Evolutionary conservation across 1,140 invertebrate species (phyloP).

Genomic region (Scaptomyza pallida): DNA sequence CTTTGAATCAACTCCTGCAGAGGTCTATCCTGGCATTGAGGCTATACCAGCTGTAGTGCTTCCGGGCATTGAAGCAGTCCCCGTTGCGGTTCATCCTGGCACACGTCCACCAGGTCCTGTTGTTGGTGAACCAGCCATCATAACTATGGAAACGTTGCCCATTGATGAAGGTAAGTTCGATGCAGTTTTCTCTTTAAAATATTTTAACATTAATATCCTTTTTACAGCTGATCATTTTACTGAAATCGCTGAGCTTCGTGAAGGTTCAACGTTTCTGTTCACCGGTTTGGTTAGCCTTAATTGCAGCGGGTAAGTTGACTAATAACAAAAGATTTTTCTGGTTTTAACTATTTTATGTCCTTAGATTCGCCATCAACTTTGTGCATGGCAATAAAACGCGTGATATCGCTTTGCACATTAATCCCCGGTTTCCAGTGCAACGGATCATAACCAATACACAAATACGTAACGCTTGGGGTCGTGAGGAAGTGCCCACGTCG

Average conservation of each 20-base stretch:
- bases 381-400: constrained; percentile 83
- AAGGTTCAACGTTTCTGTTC: constrained; percentile 72
- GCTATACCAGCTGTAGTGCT: not conserved
- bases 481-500: constrained; percentile 88
- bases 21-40: constrained; percentile 8
- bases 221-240: constrained; percentile 5
- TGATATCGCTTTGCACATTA: constrained; percentile 92
- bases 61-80: constrained; percentile 56
- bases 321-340: no score
- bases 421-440: constrained; percentile 88
- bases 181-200: not conserved
- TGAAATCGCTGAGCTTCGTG: constrained; percentile 51
- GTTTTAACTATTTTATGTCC: not conserved
- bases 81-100: constrained; percentile 5
- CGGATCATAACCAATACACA: constrained; percentile 90
- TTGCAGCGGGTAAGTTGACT: constrained; percentile 61
- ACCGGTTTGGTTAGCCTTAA: constrained; percentile 57
- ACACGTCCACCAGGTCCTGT: constrained; percentile 92
- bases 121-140: constrained; percentile 90
- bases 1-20: not conserved
- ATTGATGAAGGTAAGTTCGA: constrained; percentile 89
- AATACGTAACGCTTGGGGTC: constrained; percentile 87
- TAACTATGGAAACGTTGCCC: constrained; percentile 93
- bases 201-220: not conserved
- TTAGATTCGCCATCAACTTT: constrained; percentile 88